Evolutionary conservation across 2,797 vertebrate species (phyloP).

Genomic region (Alauda arvensis): DNA sequence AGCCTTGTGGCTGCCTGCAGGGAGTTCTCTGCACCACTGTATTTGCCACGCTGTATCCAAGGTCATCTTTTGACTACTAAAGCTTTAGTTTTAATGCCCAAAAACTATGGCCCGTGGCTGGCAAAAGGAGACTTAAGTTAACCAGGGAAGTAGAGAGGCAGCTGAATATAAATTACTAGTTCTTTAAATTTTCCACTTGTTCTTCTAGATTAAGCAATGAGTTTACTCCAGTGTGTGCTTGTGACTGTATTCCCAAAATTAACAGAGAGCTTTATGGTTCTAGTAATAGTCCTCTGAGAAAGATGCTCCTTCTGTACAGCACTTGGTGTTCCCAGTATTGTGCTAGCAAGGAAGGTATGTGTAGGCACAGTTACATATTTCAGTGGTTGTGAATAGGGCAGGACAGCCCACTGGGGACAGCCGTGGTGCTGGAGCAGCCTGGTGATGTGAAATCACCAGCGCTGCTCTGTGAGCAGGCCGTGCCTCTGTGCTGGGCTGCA

Average conservation of each 20-base stretch:
- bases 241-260: background rate
- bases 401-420: background rate
- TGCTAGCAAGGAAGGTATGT: background rate
- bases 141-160: background rate
- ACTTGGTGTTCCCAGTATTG: background rate
- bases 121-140: background rate
- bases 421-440: background rate
- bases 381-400: background rate
- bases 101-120: fast-evolving
- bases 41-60: fast-evolving
- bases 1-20: background rate
- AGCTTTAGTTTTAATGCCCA: background rate
- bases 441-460: background rate
- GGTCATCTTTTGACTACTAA: background rate
- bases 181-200: background rate
- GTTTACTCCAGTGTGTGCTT: background rate
- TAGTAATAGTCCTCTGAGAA: background rate
- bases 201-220: background rate
- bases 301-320: background rate
- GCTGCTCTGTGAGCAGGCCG: background rate
- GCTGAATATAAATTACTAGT: background rate
- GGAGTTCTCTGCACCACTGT: background rate
- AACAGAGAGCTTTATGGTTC: background rate
- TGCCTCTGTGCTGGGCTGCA: background rate
- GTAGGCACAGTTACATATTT: fast-evolving